Base-by-base conservation (phyloP, 2,113 vertebrate genomes). In the Antennarius striatus region DNA sequence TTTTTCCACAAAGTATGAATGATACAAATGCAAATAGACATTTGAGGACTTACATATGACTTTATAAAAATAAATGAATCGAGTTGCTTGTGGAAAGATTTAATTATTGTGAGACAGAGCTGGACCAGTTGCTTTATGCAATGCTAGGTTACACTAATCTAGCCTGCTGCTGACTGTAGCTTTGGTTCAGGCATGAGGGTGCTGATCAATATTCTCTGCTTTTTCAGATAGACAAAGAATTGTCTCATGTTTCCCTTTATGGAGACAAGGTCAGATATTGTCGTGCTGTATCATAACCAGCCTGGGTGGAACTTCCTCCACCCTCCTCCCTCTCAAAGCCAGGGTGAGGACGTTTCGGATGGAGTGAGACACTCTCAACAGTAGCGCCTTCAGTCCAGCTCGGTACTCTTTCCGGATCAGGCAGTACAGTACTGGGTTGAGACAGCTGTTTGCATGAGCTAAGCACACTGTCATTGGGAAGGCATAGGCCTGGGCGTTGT, bases 371-470 rank as follows among this genome's bases (percentile, higher is more conserved):
- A 90, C 83, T 40, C 90, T 71, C 45, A 90, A 81, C 43, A 94
- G 83, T 11, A 93, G 86, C 16, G 87, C 80, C 70, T 90, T 91
- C 22, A 94, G 88, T 10, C 86, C 91, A 0, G 83, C 82, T 15
- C 91, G 68, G 78, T 94, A 93, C 80, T 94, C 94, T 39, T 85
- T 83, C 1, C 92, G 83, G 73, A 93, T 91, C 61, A 94, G 89
- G 73, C 94, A 94, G 90, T 95, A 95, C 53, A 94, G 90, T 69
- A 94, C 88, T 0, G 94, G 93, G 74, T 95, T 94, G 30, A 94
- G 91, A 56, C 93, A 94, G 71, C 94, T 94, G 82, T 94, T 94
- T 11, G 91, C 85, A 17, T 94, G 92, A 9, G 94, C 93, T 1
- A 95, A 82, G 64, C 93, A 94, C 68, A 93, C 89, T 46, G 92